A percentile compares a stretch with the other conserved stretches of the same genome.
These are phyloP conservation scores for Styela plicata DNA, from an alignment of 23 tunicate genomes.

Conservation along the genomic window DNA sequence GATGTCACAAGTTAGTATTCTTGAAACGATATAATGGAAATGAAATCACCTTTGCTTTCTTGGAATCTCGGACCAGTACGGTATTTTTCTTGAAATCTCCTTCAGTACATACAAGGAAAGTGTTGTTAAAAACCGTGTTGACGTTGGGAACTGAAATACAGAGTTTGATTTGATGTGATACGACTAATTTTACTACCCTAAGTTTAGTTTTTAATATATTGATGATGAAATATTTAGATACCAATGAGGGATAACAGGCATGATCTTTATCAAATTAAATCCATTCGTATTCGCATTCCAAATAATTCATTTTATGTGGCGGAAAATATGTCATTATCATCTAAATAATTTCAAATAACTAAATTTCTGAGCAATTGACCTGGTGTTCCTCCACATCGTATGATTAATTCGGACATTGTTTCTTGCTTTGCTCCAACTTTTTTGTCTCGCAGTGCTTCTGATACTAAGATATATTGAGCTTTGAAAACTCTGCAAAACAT, in stretches of 20 bases:
- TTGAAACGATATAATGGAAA: background rate
- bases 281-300: no score
- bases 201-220: no score
- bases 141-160: conserved; percentile 24
- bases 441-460: conserved; percentile 23
- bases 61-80: conserved; percentile 15
- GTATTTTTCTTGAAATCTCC: conserved; percentile 27
- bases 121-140: conserved; percentile 12
- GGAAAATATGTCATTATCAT: no score
- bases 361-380: conserved; percentile 3
- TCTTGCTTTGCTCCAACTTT: conserved; percentile 18
- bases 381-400: conserved; percentile 32
- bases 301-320: no score
- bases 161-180: background rate
- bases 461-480: conserved; percentile 21
- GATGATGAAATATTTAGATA: no score
- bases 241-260: no score
- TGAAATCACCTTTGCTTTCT: conserved; percentile 13
- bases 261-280: no score
- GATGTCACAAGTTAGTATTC: no score
- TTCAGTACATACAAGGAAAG: conserved; percentile 9
- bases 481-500: conserved; percentile 27
- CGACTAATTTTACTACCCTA: no score
- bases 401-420: conserved; percentile 24
- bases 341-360: no score